Base-by-base conservation (phyloP, 1,140 invertebrate genomes). In the Drosophila jambulina region DNA sequence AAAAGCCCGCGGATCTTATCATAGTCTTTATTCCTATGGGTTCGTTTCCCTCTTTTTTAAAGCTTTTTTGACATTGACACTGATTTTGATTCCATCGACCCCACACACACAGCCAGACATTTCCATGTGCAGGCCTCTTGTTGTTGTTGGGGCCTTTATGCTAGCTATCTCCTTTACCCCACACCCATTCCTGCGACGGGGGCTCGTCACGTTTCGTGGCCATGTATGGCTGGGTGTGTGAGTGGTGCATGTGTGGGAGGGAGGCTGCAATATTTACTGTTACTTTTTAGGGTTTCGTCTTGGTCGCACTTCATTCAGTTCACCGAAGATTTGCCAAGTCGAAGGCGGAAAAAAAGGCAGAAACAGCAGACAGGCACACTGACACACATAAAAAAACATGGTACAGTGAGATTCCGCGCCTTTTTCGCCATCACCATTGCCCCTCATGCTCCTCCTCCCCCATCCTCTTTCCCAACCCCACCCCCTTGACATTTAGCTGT, bases 321-420 rank as follows among this genome's bases (percentile, higher is more conserved):
- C 69, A 38, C 27, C 49, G 29, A 72, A 78, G 75, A 79, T 78
- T 78, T 59, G 71, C 72, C 59, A 48, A 51, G 67, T 71, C 36
- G 25, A 70, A 54, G 63, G 63, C 63, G 40, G 25, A 64, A 68
- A 32, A 46, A 67, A 54, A 65, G 45, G 29, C 36, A 67, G 21
- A 48, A 40, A 27, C 59, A 36, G 75, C 63, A 82, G 80, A 77
- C 83, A 79, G 80, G 72, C 83, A 87, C 78, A 86, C 83, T 87
- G 84, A 87, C 83, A 88, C 79, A 86, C 71, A 82, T 80, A 49
- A 64, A 59, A 86, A 75, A 71, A 78, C 76, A 78, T 70, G 71
- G 67, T 58, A 57, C 49, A 34, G 53, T 56, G 53, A 72, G 45
- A 82, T 72, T 59, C 57, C 57, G 64, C 79, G 67, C 65, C 68